Conservation (phyloP, 2,888 invertebrate species). For the Acanthococcus lagerstroemiae region DNA sequence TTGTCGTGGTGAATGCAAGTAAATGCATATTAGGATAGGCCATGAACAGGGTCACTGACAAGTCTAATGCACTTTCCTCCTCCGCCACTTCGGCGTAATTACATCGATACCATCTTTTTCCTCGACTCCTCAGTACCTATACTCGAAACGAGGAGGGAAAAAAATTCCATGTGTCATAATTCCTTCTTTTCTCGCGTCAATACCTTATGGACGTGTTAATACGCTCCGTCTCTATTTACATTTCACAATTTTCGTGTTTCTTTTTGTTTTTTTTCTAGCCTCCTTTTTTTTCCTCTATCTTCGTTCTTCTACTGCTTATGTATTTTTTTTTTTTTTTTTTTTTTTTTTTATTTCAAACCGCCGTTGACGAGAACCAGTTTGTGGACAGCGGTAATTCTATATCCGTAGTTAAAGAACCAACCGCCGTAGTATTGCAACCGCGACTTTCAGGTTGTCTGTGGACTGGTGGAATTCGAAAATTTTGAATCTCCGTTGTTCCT, state of each 20-base stretch:
- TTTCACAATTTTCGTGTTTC: not conserved
- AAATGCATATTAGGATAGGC: not conserved
- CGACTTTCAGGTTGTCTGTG: too few species aligned
- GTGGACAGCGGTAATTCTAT: not conserved
- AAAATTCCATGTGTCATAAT: not conserved
- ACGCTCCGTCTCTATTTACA: not conserved
- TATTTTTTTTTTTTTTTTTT: too few species aligned
- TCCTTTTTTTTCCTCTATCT: not conserved
- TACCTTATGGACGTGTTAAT: too few species aligned
- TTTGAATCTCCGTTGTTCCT: too few species aligned
- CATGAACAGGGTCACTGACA: not conserved
- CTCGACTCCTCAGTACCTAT: too few species aligned
- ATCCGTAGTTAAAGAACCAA: not conserved
- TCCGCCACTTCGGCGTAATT: not conserved
- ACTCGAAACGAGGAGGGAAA: too few species aligned
- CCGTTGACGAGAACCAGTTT: not conserved
- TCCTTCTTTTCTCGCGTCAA: too few species aligned
- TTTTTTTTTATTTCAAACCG: not conserved
- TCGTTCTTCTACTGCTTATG: not conserved
- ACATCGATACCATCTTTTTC: too few species aligned
- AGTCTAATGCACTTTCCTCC: not conserved
- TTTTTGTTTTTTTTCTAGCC: not conserved
- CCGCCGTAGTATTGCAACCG: too few species aligned
- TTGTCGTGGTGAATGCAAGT: not conserved
- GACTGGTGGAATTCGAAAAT: too few species aligned